These are phyloP conservation scores for Tetramorium bicarinatum DNA, from an alignment of 2,888 invertebrate species.

Conservation along the genomic window DNA sequence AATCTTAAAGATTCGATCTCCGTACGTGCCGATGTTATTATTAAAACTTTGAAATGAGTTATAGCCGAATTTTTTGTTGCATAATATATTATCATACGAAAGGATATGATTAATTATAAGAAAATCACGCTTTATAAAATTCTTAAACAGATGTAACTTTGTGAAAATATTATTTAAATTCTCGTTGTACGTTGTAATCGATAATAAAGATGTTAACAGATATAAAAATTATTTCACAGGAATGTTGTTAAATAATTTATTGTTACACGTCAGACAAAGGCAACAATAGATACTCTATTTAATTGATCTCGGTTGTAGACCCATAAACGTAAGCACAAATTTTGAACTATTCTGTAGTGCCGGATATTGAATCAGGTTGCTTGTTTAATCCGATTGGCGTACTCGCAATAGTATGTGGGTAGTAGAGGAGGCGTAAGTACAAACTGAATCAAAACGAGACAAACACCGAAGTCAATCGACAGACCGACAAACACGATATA, in stretches of 20 bases:
- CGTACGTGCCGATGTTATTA: constrained; percentile 4
- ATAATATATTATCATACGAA: not conserved
- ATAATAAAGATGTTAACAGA: not conserved
- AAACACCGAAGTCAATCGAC: constrained; percentile 56
- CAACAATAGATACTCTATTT: not conserved
- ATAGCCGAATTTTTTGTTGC: not conserved
- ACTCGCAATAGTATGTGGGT: constrained; percentile 29
- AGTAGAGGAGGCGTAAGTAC: constrained; percentile 34
- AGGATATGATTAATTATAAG: constrained; percentile 6
- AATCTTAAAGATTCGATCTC: constrained; percentile 21
- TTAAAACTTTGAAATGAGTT: constrained; percentile 7
- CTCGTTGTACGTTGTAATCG: not conserved
- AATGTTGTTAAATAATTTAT: not conserved
- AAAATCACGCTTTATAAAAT: not conserved
- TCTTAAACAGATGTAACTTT: not conserved
- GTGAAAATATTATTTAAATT: not conserved
- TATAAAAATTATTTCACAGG: not conserved
- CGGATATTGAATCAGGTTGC: constrained; percentile 39
- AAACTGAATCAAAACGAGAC: constrained; percentile 62
- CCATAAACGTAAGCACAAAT: not conserved
- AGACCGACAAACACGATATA: constrained; percentile 41
- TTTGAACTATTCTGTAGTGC: constrained; percentile 19
- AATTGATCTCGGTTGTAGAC: not conserved
- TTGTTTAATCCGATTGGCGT: constrained; percentile 40
- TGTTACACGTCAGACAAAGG: not conserved